These are phyloP conservation scores for Aquatica leii DNA, from an alignment of 2,888 invertebrate genomes.

Conservation along the genomic window DNA sequence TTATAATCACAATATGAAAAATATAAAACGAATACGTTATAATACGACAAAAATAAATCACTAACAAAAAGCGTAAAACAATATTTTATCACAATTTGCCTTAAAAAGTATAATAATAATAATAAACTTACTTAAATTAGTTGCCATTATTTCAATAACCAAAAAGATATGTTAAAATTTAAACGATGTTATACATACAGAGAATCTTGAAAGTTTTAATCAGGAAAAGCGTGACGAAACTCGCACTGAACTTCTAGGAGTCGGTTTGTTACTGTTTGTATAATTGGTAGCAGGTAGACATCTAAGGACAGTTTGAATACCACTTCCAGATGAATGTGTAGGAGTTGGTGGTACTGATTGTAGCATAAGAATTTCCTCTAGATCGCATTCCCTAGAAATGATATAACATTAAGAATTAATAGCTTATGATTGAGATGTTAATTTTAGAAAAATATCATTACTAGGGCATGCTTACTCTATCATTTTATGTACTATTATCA, in stretches of 20 bases:
- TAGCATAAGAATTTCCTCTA: constrained; percentile 73
- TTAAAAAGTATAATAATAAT: constrained; percentile 11
- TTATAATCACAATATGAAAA: no score
- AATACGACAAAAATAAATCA: background rate
- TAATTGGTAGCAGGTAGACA: constrained; percentile 53
- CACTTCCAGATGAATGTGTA: constrained; percentile 28
- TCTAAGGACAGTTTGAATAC: constrained; percentile 56
- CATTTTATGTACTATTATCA: no score
- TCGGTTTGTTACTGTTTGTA: constrained; percentile 26
- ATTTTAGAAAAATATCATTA: constrained; percentile 12
- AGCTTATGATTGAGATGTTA: background rate
- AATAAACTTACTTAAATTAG: background rate
- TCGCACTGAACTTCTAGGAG: constrained; percentile 13
- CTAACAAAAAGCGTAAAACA: background rate
- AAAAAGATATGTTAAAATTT: background rate
- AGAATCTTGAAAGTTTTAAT: constrained; percentile 8
- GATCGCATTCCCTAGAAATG: constrained; percentile 71
- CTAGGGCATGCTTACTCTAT: constrained; percentile 20
- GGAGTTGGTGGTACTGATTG: constrained; percentile 54
- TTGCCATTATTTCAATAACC: background rate
- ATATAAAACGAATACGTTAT: background rate
- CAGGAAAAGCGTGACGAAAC: constrained; percentile 21
- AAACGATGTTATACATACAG: background rate
- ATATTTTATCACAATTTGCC: constrained; percentile 13
- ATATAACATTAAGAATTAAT: constrained; percentile 8